A percentile compares a stretch with the other conserved stretches of the same genome.
Conservation (phyloP, 2,888 invertebrate species). For the Priapulus caudatus region DNA sequence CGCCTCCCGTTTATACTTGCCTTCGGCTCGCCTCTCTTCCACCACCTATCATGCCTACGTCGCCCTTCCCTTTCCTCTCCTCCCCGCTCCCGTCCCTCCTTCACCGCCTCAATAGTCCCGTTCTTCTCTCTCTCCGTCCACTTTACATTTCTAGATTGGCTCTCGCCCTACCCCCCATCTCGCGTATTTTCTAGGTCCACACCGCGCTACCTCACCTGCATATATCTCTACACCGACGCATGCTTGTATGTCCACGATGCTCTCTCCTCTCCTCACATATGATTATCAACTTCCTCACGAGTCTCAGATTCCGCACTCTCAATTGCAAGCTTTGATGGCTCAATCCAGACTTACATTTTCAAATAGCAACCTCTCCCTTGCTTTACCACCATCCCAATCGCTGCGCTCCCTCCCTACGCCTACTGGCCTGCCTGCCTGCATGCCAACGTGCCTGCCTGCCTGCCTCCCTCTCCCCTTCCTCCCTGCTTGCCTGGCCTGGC, state of each 20-base stretch:
- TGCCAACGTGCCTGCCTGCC: neutral
- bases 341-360: neutral
- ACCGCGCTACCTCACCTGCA: neutral
- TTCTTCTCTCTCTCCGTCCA: neutral
- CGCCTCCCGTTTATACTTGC: neutral
- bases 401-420: neutral
- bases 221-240: neutral
- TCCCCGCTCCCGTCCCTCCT: neutral
- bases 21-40: neutral
- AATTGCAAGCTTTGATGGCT: neutral
- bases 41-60: neutral
- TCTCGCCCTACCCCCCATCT: neutral
- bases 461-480: neutral
- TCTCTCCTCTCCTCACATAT: neutral
- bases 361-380: neutral
- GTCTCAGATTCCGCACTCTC: neutral
- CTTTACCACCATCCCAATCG: neutral
- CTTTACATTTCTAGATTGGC: neutral
- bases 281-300: neutral
- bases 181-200: neutral
- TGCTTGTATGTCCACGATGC: neutral
- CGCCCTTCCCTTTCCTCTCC: neutral
- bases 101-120: neutral
- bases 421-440: neutral
- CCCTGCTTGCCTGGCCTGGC: neutral